Base-by-base conservation (phyloP, 2,797 vertebrate species). In the Scyliorhinus canicula region DNA sequence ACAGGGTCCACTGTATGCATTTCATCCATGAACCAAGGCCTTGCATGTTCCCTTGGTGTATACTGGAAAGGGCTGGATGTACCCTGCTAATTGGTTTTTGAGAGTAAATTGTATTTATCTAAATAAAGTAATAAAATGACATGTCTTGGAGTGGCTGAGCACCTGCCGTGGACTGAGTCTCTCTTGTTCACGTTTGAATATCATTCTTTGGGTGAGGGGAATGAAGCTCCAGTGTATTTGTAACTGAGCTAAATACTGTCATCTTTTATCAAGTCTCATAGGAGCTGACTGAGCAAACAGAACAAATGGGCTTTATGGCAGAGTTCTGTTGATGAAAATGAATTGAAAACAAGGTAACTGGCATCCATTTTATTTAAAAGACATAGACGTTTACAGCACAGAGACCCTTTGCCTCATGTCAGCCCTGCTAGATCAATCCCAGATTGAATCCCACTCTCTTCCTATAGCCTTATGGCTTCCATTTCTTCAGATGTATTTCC, bases 61-160 rank as follows among this genome's bases (percentile, higher is more conserved):
- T 65, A 63, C 57, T 44, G 88, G 57, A 91, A 65, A 91, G 88
- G 88, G 88, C 88, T 91, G 4, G 60, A 91, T 91, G n/a, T 91
- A 26, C 88, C 88, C 21, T 63, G 57, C 19, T 91, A 65, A 91
- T 7, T 44, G n/a, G 88, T 65, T 91, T 91, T 91, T 40, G 40
- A 91, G 57, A 65, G 60, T 91, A 91, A 91, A 91, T 91, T 65
- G 88, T 91, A 91, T 65, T 91, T 91, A 91, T 91, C 65, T 91
- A 91, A 91, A 91, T 91, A 65, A 44, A 65, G 60, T 91, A 44
- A 91, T 88, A 88, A 88, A 88, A 88, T 55, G 50, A 86, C 60
- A 90, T 91, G 57, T 24, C 88, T 91, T 91, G 88, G 40, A 44
- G 57, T 60, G 40, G 86, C 35, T 16, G 31, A 60, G 86, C 55